Percentiles rank a stretch among this genome's conserved stretches.
Evolutionary conservation across 2,888 invertebrate species (phyloP).

Genomic region (Zootermopsis nevadensis): DNA sequence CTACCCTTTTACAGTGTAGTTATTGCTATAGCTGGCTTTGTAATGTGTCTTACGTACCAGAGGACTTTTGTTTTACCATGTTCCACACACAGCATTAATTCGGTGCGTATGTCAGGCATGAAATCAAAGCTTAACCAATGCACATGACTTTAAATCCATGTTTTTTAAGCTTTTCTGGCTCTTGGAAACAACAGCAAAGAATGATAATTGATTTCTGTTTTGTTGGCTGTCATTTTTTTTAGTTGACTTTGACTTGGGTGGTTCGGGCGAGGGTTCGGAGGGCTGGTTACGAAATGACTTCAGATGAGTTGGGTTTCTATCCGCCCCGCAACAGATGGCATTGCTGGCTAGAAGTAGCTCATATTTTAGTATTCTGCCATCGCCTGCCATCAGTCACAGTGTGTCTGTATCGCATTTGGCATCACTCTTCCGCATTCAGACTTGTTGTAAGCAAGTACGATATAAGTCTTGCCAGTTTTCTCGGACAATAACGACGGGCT

Average conservation of each 20-base stretch:
- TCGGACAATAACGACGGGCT: no score
- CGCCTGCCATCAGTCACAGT: constrained; percentile 31
- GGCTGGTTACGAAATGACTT: constrained; percentile 31
- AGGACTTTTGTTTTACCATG: neutral
- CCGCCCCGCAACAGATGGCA: constrained; percentile 34
- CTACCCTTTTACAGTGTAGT: no score
- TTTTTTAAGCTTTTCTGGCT: neutral
- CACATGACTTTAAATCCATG: neutral
- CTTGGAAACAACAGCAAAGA: neutral
- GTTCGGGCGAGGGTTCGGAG: neutral
- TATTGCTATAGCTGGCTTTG: no score
- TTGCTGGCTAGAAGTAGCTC: constrained; percentile 29
- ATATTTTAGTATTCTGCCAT: constrained; percentile 40
- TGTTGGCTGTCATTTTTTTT: neutral
- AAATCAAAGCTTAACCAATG: neutral
- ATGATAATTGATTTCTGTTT: neutral
- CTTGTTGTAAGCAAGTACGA: constrained; percentile 15
- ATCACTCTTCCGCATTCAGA: constrained; percentile 4
- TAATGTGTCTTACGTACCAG: neutral
- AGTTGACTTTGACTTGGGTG: neutral
- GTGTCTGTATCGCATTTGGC: constrained; percentile 40
- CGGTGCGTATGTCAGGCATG: neutral
- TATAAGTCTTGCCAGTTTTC: constrained; percentile 12
- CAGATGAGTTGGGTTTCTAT: neutral
- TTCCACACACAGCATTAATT: neutral